These are phyloP conservation scores for Drosophila nr. medialis DNA, from an alignment of 2,888 invertebrate species.

Conservation along the genomic window DNA sequence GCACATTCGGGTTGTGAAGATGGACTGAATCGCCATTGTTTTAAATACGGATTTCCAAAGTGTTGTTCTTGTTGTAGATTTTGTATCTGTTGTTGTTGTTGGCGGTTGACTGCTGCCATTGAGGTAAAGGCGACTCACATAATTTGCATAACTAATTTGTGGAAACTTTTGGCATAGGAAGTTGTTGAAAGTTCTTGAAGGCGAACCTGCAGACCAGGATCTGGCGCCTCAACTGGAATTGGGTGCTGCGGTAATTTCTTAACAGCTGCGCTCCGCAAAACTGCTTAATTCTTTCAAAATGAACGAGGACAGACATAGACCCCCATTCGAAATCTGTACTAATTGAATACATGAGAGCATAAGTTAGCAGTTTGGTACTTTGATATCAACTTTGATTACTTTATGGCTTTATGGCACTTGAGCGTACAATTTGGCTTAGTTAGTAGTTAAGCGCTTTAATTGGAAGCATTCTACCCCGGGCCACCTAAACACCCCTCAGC, in stretches of 20 bases:
- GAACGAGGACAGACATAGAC: slow-evolving; percentile 35
- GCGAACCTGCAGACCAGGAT: slow-evolving; percentile 42
- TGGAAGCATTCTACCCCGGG: neutral
- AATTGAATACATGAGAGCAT: slow-evolving; percentile 79
- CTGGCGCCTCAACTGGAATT: slow-evolving; percentile 24
- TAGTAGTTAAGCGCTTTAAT: slow-evolving; percentile 49
- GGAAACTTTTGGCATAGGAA: slow-evolving; percentile 79
- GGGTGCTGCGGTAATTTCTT: slow-evolving; percentile 69
- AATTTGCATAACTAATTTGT: slow-evolving; percentile 78
- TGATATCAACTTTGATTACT: slow-evolving; percentile 78
- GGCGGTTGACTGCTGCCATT: slow-evolving; percentile 56
- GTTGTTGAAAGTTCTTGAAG: slow-evolving; percentile 78
- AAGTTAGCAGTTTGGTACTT: slow-evolving; percentile 78
- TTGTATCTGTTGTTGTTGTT: slow-evolving; percentile 16
- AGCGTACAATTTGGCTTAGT: slow-evolving; percentile 76
- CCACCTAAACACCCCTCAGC: neutral
- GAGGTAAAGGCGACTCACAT: slow-evolving; percentile 77
- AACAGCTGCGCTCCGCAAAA: slow-evolving; percentile 69
- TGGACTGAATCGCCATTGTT: slow-evolving; percentile 60
- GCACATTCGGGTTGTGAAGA: slow-evolving; percentile 32
- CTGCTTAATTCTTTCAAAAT: slow-evolving; percentile 76
- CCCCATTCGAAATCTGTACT: slow-evolving; percentile 74
- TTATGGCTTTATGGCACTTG: slow-evolving; percentile 79
- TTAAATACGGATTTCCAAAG: slow-evolving; percentile 67
- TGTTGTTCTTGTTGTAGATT: slow-evolving; percentile 19